Conservation (phyloP, 2,888 invertebrate genomes). For the Cataglyphis rosenhaueri region DNA sequence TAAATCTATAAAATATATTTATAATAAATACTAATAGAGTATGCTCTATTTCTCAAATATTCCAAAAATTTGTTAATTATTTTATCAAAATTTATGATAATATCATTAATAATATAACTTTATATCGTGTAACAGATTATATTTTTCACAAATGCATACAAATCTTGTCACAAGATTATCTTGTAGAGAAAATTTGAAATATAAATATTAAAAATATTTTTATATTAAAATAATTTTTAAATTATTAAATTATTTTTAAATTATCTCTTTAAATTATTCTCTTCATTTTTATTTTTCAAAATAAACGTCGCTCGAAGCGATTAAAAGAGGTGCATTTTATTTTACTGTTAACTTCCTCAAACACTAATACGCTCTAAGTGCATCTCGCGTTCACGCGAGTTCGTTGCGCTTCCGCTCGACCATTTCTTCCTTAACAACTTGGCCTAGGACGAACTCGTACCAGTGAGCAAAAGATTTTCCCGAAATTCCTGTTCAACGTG, state of each 20-base stretch:
- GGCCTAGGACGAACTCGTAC: neutral
- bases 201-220: neutral
- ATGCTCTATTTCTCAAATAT: neutral
- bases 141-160: neutral
- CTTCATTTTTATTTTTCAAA: neutral
- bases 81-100: constrained; percentile 4
- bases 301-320: neutral
- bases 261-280: neutral
- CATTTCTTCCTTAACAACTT: constrained; percentile 13
- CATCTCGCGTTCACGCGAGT: constrained; percentile 30
- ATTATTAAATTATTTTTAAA: too few species aligned
- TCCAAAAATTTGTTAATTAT: neutral
- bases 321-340: constrained; percentile 46
- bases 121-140: neutral
- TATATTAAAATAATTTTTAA: neutral
- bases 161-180: neutral
- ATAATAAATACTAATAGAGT: neutral
- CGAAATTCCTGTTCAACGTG: constrained; percentile 26
- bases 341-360: constrained; percentile 39
- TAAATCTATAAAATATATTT: constrained; percentile 1
- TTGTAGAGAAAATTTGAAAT: neutral
- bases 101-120: neutral
- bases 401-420: constrained; percentile 46
- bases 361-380: constrained; percentile 19
- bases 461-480: neutral